Evolutionary conservation across 2,113 vertebrate genomes (phyloP).

Genomic region (Sinocyclocheilus rhinocerous): DNA sequence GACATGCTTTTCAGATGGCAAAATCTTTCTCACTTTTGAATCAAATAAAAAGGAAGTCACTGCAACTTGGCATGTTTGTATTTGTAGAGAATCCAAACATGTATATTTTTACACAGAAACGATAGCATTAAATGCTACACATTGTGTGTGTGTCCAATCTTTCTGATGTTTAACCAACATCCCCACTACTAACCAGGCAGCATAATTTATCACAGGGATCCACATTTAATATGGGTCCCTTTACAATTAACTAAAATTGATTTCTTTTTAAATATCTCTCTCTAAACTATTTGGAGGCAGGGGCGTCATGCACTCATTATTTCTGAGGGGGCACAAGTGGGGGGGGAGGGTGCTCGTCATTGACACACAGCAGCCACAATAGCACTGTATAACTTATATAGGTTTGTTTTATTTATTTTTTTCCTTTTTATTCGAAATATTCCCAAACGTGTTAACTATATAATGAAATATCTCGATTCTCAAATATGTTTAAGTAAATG

Average conservation of each 20-base stretch:
- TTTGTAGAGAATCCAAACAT: constrained; percentile 35
- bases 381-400: too few relatives aligned
- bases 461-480: too few relatives aligned
- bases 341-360: too few relatives aligned
- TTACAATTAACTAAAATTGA: too few relatives aligned
- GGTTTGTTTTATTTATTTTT: too few relatives aligned
- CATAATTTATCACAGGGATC: not conserved
- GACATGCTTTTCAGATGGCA: constrained; percentile 29
- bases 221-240: too few relatives aligned
- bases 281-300: not conserved
- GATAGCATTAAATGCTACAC: not conserved
- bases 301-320: too few relatives aligned
- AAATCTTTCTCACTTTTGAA: constrained; percentile 37
- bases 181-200: not conserved
- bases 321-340: too few relatives aligned
- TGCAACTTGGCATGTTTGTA: constrained; percentile 46
- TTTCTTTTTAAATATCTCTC: not conserved
- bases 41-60: constrained; percentile 47
- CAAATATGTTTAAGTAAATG: too few relatives aligned
- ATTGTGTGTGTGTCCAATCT: not conserved
- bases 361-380: too few relatives aligned
- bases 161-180: not conserved
- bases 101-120: not conserved
- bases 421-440: too few relatives aligned
- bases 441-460: too few relatives aligned